A percentile compares a stretch with the other conserved stretches of the same genome.
These are phyloP conservation scores for Chamaetylas fuelleborni DNA, from an alignment of 2,113 vertebrate genomes.

Conservation along the genomic window DNA sequence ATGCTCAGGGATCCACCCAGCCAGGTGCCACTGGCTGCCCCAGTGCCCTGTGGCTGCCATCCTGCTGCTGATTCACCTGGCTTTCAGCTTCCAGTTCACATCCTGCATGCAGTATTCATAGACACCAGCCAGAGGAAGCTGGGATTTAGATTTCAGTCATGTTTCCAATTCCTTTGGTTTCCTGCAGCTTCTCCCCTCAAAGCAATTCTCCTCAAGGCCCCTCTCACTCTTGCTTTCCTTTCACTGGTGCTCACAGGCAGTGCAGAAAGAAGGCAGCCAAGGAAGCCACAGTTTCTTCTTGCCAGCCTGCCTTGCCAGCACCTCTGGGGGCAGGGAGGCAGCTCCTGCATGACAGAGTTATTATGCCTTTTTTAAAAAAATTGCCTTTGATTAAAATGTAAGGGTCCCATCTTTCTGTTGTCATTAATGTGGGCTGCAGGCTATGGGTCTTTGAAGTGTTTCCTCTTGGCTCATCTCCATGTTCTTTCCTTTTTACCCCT, in stretches of 20 bases:
- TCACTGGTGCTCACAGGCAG: not conserved
- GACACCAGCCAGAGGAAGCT: not conserved
- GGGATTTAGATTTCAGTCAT: slow-evolving; percentile 21
- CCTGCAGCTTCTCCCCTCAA: not conserved
- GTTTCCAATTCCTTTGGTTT: not conserved
- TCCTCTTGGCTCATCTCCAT: slow-evolving; percentile 32
- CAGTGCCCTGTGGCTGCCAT: not conserved
- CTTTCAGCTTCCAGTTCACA: not conserved
- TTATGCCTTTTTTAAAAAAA: not conserved
- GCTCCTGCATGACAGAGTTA: not conserved
- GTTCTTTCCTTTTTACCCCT: not conserved
- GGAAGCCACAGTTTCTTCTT: not conserved
- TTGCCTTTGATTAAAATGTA: slow-evolving; percentile 28
- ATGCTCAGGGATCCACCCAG: not conserved
- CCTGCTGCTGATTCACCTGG: not conserved
- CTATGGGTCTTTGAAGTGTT: slow-evolving; percentile 43
- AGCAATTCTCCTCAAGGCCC: not conserved
- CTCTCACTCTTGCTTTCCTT: not conserved
- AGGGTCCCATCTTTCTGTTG: not conserved
- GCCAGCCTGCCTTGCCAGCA: not conserved
- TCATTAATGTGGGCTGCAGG: slow-evolving; percentile 3
- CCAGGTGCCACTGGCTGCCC: not conserved
- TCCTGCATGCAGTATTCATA: not conserved
- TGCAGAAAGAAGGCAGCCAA: not conserved
- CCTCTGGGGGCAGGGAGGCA: not conserved